Evolutionary conservation across 2,888 invertebrate genomes (phyloP).

Genomic region (Julus scandinavius): DNA sequence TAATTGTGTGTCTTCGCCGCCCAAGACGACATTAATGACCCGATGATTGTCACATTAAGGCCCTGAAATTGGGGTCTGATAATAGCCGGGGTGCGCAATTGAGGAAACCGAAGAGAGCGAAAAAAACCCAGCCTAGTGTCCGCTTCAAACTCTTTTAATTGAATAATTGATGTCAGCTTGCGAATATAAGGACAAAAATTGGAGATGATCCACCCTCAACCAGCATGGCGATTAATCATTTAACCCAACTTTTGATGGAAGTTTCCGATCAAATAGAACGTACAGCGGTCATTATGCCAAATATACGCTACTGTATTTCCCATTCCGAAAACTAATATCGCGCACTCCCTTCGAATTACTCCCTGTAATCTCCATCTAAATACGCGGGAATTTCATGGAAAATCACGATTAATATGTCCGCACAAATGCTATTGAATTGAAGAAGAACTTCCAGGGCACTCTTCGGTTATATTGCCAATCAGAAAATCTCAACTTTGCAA

Average conservation of each 20-base stretch:
- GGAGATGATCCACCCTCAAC: constrained; percentile 38
- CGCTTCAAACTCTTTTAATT: constrained; percentile 50
- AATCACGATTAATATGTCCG: constrained; percentile 40
- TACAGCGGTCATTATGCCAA: constrained; percentile 5
- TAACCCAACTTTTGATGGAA: constrained; percentile 51
- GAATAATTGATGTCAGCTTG: constrained; percentile 53
- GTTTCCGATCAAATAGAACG: constrained; percentile 52
- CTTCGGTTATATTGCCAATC: neutral
- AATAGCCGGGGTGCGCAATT: constrained; percentile 51
- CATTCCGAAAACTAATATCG: neutral
- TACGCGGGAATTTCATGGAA: neutral
- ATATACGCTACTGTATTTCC: neutral
- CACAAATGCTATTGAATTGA: constrained; percentile 9
- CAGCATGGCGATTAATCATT: constrained; percentile 50
- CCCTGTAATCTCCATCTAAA: neutral
- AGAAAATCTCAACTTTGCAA: neutral
- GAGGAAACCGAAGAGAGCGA: constrained; percentile 51
- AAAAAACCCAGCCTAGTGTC: constrained; percentile 50
- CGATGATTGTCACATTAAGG: constrained; percentile 52
- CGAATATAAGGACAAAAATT: constrained; percentile 39
- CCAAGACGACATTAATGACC: constrained; percentile 52
- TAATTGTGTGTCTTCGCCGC: constrained; percentile 47
- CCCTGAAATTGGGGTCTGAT: constrained; percentile 44
- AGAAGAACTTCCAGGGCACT: neutral
- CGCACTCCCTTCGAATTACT: neutral